Conservation (phyloP, 2,113 vertebrate genomes). For the Anser cygnoides region DNA sequence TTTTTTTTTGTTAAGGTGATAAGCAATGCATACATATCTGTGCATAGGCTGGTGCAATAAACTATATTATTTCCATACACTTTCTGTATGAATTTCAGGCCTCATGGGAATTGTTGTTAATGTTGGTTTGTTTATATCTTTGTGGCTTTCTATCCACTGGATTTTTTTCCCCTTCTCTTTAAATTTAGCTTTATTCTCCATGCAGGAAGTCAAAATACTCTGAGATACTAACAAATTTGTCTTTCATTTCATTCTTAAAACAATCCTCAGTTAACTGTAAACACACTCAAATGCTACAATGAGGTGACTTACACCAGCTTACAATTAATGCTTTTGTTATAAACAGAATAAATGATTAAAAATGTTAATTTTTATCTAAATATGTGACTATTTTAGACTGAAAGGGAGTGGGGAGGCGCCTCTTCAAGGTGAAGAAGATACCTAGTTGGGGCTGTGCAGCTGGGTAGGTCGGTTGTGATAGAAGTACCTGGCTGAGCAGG, state of each 20-base stretch:
- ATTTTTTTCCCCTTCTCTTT: neutral
- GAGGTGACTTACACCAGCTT: neutral
- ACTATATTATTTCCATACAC: neutral
- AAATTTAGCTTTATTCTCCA: neutral
- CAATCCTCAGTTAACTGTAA: neutral
- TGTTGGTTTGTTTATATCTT: neutral
- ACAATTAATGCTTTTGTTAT: neutral
- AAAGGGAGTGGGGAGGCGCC: neutral
- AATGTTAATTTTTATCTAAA: neutral
- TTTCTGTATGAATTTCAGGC: neutral
- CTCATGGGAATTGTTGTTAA: neutral
- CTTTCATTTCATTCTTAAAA: neutral
- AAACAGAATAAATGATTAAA: neutral
- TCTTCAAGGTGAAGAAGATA: neutral
- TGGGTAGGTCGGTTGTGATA: neutral
- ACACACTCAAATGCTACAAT: neutral
- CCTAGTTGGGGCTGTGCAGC: rapidly evolving
- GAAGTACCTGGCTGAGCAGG: neutral
- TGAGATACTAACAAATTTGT: neutral
- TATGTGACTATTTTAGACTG: neutral
- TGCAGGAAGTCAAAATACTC: neutral
- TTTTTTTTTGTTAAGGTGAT: neutral
- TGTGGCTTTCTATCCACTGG: neutral
- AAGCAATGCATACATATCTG: neutral
- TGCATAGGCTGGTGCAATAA: neutral